Evolutionary conservation across 2,113 vertebrate species (phyloP).

Genomic region (Oryzias melastigma): DNA sequence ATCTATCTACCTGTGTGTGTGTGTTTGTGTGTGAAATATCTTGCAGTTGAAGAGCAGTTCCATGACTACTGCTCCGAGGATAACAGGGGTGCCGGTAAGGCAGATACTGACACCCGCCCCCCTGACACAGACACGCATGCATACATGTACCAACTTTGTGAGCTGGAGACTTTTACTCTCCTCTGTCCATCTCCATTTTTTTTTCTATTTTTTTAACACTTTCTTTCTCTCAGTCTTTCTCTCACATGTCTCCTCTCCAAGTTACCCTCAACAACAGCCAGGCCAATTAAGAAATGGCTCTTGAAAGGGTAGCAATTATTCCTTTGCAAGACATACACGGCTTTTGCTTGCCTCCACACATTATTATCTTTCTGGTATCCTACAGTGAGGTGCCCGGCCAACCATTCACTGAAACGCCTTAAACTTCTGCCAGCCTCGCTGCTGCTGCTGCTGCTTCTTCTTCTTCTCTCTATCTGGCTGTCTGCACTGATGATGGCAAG

Average conservation of each 20-base stretch:
- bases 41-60: slow-evolving; percentile 55
- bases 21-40: slow-evolving; percentile 43
- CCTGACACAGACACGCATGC: slow-evolving; percentile 23
- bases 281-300: slow-evolving; percentile 80
- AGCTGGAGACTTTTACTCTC: slow-evolving; percentile 22
- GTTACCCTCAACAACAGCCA: slow-evolving; percentile 70
- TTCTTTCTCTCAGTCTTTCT: slow-evolving; percentile 45
- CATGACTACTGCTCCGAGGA: slow-evolving; percentile 69
- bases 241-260: slow-evolving; percentile 65
- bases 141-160: slow-evolving; percentile 2
- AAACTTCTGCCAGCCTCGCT: slow-evolving; percentile 66
- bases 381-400: slow-evolving; percentile 67
- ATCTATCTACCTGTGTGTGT: slow-evolving; percentile 10
- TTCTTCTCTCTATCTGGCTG: slow-evolving; percentile 56
- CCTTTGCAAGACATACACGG: slow-evolving; percentile 74
- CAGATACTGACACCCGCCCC: background rate
- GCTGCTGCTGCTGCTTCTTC: slow-evolving; percentile 22
- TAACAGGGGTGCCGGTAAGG: slow-evolving; percentile 46
- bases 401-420: slow-evolving; percentile 71
- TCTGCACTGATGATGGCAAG: slow-evolving; percentile 66
- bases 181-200: slow-evolving; percentile 13
- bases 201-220: slow-evolving; percentile 7
- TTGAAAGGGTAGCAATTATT: slow-evolving; percentile 81
- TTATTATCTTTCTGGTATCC: slow-evolving; percentile 76
- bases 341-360: slow-evolving; percentile 73